These are phyloP conservation scores for Coleophora deauratella DNA, from an alignment of 2,888 invertebrate species.

Conservation along the genomic window DNA sequence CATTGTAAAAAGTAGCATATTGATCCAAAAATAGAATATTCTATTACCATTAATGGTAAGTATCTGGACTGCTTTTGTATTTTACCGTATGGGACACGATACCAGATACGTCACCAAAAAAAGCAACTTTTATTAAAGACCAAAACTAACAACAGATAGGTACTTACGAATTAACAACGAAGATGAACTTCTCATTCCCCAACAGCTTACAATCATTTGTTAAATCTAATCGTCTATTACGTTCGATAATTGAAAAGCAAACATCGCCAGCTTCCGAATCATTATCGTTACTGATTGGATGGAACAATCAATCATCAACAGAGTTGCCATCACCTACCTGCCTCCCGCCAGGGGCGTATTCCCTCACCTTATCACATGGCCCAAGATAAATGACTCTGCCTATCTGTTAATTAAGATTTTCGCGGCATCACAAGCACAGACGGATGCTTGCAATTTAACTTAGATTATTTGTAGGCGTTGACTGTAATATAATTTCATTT, in stretches of 20 bases:
- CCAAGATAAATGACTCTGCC: slow-evolving; percentile 56
- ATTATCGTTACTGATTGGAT: slow-evolving; percentile 21
- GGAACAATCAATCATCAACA: slow-evolving; percentile 41
- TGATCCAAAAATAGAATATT: no score
- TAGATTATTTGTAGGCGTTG: slow-evolving; percentile 44
- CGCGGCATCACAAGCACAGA: slow-evolving; percentile 62
- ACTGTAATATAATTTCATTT: slow-evolving; percentile 18
- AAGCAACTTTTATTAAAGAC: no score
- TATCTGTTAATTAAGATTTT: slow-evolving; percentile 74
- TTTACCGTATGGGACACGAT: no score
- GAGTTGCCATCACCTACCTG: slow-evolving; percentile 39
- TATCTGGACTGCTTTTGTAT: no score
- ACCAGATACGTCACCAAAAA: no score
- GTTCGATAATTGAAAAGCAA: slow-evolving; percentile 17
- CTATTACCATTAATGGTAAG: no score
- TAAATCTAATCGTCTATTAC: neutral
- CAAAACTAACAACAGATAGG: no score
- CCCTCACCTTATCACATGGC: slow-evolving; percentile 53
- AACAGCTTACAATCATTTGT: no score
- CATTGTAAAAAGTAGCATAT: no score
- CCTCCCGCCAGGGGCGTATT: slow-evolving; percentile 33
- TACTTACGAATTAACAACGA: no score
- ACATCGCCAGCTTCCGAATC: slow-evolving; percentile 17
- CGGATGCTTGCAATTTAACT: slow-evolving; percentile 64
- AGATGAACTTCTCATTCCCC: no score